Evolutionary conservation across 2,797 vertebrate species (phyloP).

Genomic region (Girardinus metallicus): DNA sequence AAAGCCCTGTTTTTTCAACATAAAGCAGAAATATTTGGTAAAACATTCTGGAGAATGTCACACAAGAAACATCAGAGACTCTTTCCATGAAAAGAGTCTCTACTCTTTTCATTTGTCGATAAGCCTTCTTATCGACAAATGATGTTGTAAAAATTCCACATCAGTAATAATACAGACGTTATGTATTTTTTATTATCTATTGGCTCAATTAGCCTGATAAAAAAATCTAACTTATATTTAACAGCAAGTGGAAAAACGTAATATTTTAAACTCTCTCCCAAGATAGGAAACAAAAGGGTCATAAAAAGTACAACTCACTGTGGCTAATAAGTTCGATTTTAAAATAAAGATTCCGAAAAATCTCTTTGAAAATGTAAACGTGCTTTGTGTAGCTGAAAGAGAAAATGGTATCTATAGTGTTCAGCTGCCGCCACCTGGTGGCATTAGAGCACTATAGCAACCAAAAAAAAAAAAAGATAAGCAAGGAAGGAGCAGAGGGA

Average conservation of each 20-base stretch:
- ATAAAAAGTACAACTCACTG: neutral
- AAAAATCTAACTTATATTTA: neutral
- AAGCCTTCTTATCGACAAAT: neutral
- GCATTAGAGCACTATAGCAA: neutral
- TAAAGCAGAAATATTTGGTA: neutral
- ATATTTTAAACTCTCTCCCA: neutral
- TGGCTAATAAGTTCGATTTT: neutral
- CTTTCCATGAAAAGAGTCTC: too few species aligned
- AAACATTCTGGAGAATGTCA: neutral
- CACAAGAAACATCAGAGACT: neutral
- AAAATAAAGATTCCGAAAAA: neutral
- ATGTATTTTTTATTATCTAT: neutral
- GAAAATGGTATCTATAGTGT: neutral
- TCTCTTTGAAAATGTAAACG: neutral
- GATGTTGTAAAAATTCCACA: neutral
- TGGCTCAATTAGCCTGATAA: neutral
- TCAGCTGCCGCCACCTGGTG: constrained; percentile 4
- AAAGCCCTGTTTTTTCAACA: neutral
- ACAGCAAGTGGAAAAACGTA: neutral
- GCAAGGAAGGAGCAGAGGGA: too few species aligned
- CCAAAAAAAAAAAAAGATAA: neutral
- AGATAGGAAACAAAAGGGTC: neutral
- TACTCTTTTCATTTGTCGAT: too few species aligned
- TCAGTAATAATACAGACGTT: neutral
- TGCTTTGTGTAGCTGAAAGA: neutral